These are phyloP conservation scores for Sphyrna mokarran DNA, from an alignment of 2,113 vertebrate genomes.

Conservation along the genomic window DNA sequence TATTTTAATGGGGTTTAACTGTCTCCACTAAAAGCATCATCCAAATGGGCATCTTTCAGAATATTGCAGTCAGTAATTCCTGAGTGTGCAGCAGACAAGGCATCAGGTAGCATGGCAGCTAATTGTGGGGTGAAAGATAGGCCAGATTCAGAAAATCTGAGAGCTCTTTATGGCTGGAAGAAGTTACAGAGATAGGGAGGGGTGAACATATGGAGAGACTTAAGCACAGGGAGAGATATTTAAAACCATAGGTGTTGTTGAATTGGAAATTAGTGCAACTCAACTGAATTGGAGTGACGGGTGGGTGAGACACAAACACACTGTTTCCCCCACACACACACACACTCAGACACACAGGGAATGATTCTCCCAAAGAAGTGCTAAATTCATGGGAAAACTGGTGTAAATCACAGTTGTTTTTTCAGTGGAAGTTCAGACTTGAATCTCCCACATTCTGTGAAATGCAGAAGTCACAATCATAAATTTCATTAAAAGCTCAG, in stretches of 20 bases:
- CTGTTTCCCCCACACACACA: neutral
- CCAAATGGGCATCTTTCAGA: neutral
- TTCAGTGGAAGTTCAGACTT: too few species aligned
- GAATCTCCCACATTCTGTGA: too few species aligned
- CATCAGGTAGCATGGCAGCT: neutral
- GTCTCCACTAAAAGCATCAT: neutral
- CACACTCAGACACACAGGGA: neutral
- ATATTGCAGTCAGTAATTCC: neutral
- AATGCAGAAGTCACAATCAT: too few species aligned
- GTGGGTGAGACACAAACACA: neutral
- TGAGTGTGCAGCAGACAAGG: neutral
- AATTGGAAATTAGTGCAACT: neutral
- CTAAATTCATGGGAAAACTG: too few species aligned
- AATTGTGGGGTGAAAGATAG: neutral
- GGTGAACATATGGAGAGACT: neutral
- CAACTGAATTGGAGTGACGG: neutral
- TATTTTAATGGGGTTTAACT: neutral
- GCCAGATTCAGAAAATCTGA: neutral
- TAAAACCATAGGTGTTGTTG: neutral
- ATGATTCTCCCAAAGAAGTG: too few species aligned
- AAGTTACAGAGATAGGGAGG: neutral
- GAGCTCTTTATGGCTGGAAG: neutral
- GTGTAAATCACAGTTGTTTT: too few species aligned
- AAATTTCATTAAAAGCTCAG: too few species aligned
- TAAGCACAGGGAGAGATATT: neutral